Evolutionary conservation across 2,888 invertebrate genomes (phyloP).

Genomic region (Mesorhabditis belari): DNA sequence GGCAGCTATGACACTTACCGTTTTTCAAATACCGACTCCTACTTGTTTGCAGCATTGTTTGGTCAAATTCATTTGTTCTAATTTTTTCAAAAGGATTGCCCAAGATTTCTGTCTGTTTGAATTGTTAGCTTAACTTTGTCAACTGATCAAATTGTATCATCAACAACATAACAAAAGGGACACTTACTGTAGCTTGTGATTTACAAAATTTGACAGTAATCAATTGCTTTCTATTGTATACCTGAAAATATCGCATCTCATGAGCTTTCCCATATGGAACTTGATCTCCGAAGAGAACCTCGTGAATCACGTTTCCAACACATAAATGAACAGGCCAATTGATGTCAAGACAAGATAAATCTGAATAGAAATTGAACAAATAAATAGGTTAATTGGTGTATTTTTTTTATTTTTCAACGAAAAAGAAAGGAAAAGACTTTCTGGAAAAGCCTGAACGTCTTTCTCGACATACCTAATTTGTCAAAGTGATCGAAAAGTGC

Average conservation of each 20-base stretch:
- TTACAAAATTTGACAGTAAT: too few species aligned
- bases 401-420: too few species aligned
- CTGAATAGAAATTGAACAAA: not conserved
- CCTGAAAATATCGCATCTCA: not conserved
- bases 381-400: not conserved
- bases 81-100: too few species aligned
- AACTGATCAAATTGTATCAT: too few species aligned
- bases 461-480: not conserved
- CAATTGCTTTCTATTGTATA: not conserved
- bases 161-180: not conserved
- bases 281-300: constrained; percentile 4
- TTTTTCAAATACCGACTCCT: too few species aligned
- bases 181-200: not conserved
- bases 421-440: too few species aligned
- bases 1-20: too few species aligned
- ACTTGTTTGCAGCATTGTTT: too few species aligned
- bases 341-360: not conserved
- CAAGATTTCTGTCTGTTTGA: too few species aligned
- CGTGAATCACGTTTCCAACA: constrained; percentile 6
- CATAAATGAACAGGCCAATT: constrained; percentile 10
- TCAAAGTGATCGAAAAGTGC: constrained; percentile 3
- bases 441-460: too few species aligned
- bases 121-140: too few species aligned
- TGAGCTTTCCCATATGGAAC: not conserved
- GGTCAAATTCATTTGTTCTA: too few species aligned